These are phyloP conservation scores for Apamea anceps DNA, from an alignment of 2,888 invertebrate species.

Conservation along the genomic window DNA sequence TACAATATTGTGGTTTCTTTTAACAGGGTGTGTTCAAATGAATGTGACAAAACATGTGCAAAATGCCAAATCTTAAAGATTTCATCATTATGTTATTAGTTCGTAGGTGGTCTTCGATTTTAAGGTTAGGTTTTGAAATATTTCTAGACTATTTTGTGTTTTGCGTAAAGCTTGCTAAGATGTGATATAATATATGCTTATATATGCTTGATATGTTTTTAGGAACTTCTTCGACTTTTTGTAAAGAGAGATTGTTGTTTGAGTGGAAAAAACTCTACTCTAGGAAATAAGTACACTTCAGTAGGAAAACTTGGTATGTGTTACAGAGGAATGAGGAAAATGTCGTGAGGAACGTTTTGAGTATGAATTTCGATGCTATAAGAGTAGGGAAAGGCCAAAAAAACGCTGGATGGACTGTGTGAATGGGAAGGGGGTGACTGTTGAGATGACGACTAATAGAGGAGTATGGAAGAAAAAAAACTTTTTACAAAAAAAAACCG, in stretches of 20 bases:
- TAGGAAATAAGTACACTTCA: not conserved
- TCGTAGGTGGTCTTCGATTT: not conserved
- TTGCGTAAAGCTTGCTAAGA: not conserved
- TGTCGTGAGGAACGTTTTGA: too few species aligned
- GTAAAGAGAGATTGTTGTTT: not conserved
- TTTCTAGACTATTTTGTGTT: not conserved
- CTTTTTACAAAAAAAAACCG: too few species aligned
- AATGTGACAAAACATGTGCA: conserved; percentile 1
- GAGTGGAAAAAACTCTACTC: not conserved
- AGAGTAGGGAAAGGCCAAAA: too few species aligned
- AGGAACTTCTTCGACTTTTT: not conserved
- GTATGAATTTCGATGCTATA: too few species aligned
- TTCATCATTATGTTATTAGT: not conserved
- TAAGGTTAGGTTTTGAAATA: not conserved
- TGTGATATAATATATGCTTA: too few species aligned
- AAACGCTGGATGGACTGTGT: too few species aligned
- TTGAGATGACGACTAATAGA: too few species aligned
- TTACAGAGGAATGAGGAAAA: too few species aligned
- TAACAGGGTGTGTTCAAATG: not conserved
- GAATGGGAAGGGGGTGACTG: too few species aligned
- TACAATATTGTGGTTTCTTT: conserved; percentile 22
- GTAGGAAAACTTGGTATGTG: not conserved
- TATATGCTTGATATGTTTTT: too few species aligned
- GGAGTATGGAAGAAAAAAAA: too few species aligned
- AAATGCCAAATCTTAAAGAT: not conserved